A percentile compares a stretch with the other conserved stretches of the same genome.
Evolutionary conservation across 2,888 invertebrate genomes (phyloP).

Genomic region (Athalia circularis): DNA sequence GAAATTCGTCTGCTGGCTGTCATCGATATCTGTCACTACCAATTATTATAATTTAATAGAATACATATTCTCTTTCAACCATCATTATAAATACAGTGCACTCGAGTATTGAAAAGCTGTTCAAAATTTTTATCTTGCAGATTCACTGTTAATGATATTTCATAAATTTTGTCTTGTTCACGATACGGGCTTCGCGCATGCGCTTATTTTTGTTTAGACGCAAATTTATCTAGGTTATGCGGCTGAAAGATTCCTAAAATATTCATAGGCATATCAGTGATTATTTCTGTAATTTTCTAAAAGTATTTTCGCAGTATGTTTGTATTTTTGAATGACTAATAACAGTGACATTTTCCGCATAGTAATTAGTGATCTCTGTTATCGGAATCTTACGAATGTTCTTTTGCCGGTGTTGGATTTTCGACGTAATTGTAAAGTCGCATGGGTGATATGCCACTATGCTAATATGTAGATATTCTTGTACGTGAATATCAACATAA

Average conservation of each 20-base stretch:
- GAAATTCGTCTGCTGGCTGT: constrained; percentile 29
- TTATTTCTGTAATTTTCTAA: no score
- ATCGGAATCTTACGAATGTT: no score
- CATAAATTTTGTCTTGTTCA: background rate
- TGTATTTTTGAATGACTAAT: no score
- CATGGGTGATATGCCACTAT: no score
- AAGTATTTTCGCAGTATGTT: no score
- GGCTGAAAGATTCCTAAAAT: background rate
- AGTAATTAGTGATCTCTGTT: no score
- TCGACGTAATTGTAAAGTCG: no score
- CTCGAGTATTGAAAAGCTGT: background rate
- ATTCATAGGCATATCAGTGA: no score
- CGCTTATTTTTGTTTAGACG: constrained; percentile 2
- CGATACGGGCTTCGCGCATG: background rate
- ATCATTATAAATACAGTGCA: no score
- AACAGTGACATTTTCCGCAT: no score
- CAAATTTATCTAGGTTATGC: constrained; percentile 21
- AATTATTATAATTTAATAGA: background rate
- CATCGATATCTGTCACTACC: constrained; percentile 11
- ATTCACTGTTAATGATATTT: background rate
- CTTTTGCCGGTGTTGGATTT: no score
- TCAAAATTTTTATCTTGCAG: no score
- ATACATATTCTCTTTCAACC: background rate
- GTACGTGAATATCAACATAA: background rate
- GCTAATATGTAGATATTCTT: background rate